These are phyloP conservation scores for Morpho helenor DNA, from an alignment of 2,888 invertebrate genomes.

Conservation along the genomic window DNA sequence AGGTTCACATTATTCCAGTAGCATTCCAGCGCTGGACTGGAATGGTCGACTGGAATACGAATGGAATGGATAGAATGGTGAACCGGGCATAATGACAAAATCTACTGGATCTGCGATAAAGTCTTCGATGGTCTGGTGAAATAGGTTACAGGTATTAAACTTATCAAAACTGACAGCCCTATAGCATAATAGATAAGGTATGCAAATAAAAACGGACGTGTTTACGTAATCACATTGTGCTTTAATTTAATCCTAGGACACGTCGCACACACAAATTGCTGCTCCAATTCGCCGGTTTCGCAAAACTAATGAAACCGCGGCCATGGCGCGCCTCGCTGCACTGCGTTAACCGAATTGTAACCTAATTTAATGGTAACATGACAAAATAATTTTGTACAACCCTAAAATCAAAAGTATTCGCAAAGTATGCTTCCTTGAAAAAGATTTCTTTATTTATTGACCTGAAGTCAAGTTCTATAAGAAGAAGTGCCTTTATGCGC, in stretches of 20 bases:
- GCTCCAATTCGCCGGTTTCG: slow-evolving; percentile 74
- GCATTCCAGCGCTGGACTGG: no score
- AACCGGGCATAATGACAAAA: no score
- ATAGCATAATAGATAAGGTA: slow-evolving; percentile 8
- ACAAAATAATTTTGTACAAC: slow-evolving; percentile 1
- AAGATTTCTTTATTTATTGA: no score
- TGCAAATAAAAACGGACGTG: slow-evolving; percentile 24
- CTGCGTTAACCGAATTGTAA: slow-evolving; percentile 13
- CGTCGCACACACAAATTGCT: slow-evolving; percentile 67
- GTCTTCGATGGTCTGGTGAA: no score
- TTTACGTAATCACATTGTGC: slow-evolving; percentile 47
- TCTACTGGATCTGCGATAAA: no score
- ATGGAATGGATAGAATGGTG: no score
- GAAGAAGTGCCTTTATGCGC: no score
- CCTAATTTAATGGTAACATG: slow-evolving; percentile 1
- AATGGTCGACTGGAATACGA: no score
- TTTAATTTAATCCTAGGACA: slow-evolving; percentile 54
- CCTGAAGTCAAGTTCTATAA: no score
- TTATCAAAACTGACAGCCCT: slow-evolving; percentile 3
- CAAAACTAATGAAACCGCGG: slow-evolving; percentile 61
- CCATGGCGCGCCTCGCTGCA: slow-evolving; percentile 36
- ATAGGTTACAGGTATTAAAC: no score
- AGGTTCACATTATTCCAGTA: no score
- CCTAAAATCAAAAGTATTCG: neutral
- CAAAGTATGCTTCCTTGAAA: no score